phyloP scores from a whole-genome alignment of 2,113 vertebrate genomes.

The Etheostoma spectabile region DNA sequence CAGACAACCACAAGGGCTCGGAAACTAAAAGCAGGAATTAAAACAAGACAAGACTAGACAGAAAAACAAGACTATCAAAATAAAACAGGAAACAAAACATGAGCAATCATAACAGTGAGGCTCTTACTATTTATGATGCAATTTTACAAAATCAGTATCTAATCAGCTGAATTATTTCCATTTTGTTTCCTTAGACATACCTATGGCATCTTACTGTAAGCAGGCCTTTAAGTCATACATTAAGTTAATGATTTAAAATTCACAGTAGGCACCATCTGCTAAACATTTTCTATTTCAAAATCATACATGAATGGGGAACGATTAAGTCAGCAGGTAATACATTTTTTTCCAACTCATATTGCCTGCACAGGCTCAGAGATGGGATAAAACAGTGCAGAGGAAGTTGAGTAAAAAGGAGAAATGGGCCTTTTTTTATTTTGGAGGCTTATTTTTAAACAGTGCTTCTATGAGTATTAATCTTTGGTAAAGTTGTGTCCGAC shows the following conservation, averaged over 20 bases:
- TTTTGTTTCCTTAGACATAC: background rate
- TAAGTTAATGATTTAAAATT: background rate
- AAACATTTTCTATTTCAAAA: background rate
- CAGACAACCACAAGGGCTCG: too few relatives aligned
- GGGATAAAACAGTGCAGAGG: background rate
- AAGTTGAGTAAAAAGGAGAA: slow-evolving; percentile 45
- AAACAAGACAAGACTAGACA: too few relatives aligned
- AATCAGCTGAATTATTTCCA: background rate
- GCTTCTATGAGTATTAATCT: background rate
- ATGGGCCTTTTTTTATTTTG: slow-evolving; percentile 6
- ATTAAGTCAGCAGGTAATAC: too few relatives aligned
- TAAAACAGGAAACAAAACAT: too few relatives aligned
- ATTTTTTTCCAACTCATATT: too few relatives aligned
- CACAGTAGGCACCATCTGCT: background rate
- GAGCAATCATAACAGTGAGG: too few relatives aligned
- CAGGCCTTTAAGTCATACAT: background rate
- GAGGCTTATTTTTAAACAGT: background rate
- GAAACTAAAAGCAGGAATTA: too few relatives aligned
- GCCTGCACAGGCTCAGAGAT: background rate
- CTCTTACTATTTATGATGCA: background rate
- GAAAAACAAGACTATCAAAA: too few relatives aligned
- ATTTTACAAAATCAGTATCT: background rate
- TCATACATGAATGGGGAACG: background rate
- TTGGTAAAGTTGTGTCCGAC: background rate
- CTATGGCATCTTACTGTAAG: background rate